Conservation (phyloP, 2,113 vertebrate species). For the Nothoprocta perdicaria region DNA sequence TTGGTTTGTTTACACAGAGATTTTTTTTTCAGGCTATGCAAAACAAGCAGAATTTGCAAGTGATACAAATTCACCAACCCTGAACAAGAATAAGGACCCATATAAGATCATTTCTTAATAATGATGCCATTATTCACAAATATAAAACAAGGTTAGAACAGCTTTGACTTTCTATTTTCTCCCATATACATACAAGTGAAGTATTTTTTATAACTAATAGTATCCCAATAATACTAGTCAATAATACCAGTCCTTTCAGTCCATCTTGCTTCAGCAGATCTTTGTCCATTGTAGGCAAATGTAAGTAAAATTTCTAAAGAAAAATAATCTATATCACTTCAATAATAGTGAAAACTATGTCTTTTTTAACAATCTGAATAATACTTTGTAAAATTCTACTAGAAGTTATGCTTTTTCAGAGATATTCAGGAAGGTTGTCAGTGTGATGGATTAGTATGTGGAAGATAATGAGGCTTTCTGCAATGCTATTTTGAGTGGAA, state of each 20-base stretch:
- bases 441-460: conserved; percentile 6
- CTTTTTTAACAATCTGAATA: neutral
- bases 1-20: neutral
- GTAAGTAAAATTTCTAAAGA: neutral
- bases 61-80: neutral
- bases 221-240: too few species aligned
- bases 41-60: neutral
- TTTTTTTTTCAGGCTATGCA: neutral
- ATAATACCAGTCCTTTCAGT: rapidly evolving
- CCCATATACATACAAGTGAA: neutral
- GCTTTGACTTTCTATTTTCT: neutral
- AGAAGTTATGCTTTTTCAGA: conserved; percentile 18
- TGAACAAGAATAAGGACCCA: neutral
- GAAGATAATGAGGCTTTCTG: conserved; percentile 58
- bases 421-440: conserved; percentile 25
- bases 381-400: neutral
- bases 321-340: neutral
- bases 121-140: neutral
- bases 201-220: neutral
- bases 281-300: neutral
- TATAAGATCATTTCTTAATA: neutral
- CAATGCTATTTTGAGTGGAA: conserved; percentile 29
- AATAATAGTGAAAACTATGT: neutral
- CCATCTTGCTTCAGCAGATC: neutral
- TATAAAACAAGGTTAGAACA: neutral